Percentiles rank a stretch among this genome's conserved stretches.
These are phyloP conservation scores for Panulirus ornatus DNA, from an alignment of 1,140 invertebrate genomes.

Conservation along the genomic window DNA sequence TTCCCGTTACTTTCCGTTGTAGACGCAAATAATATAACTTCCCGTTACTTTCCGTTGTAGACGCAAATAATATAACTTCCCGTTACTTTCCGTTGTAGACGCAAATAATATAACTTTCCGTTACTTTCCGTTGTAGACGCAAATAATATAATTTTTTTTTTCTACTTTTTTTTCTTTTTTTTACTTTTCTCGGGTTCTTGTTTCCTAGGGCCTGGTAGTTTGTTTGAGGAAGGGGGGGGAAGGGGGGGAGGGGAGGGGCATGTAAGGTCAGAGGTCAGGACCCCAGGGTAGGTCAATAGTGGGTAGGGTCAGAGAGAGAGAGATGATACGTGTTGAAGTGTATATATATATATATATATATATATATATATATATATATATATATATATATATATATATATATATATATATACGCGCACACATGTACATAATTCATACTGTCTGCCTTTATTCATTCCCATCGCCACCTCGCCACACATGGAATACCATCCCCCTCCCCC, in stretches of 20 bases:
- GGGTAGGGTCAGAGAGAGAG: not conserved
- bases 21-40: no score
- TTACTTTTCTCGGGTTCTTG: not conserved
- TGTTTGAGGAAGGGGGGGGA: not conserved
- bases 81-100: no score
- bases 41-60: no score
- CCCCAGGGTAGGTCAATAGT: not conserved
- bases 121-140: no score
- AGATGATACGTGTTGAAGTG: not conserved
- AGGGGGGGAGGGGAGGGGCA: not conserved
- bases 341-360: not conserved
- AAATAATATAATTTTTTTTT: conserved; percentile 3
- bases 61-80: no score
- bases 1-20: no score
- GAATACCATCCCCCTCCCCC: no score
- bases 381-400: not conserved
- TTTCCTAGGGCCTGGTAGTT: not conserved
- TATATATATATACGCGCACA: not conserved
- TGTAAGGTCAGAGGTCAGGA: not conserved
- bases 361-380: not conserved
- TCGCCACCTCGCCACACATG: no score
- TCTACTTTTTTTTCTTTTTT: no score
- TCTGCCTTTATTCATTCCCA: no score
- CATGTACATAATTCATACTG: not conserved
- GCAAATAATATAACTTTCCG: no score